Percentiles rank a stretch among this genome's conserved stretches.
Conservation (phyloP, 23 tunicate genomes). For the Trididemnum miniatum region DNA sequence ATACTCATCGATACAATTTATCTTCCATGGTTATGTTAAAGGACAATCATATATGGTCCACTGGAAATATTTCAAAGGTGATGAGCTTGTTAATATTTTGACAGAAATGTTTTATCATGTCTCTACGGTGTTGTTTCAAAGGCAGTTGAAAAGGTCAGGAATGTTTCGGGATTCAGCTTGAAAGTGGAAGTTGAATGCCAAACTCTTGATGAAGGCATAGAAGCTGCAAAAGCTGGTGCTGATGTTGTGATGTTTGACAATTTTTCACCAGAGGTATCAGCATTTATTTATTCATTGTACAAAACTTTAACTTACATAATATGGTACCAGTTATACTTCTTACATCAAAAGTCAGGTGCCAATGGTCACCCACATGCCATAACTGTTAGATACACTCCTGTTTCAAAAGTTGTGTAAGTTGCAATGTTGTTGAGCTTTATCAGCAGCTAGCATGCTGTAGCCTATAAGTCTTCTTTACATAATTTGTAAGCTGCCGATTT, state of each 20-base stretch:
- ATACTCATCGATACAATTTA: slow-evolving; percentile 65
- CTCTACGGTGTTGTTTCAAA: slow-evolving; percentile 7
- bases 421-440: too few species aligned
- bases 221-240: slow-evolving; percentile 76
- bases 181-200: slow-evolving; percentile 85
- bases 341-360: too few species aligned
- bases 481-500: too few species aligned
- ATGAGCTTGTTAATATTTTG: neutral
- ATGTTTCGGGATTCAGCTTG: slow-evolving; percentile 47
- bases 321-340: too few species aligned
- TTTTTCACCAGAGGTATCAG: slow-evolving; percentile 54
- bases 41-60: slow-evolving; percentile 66
- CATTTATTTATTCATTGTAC: too few species aligned
- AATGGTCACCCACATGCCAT: too few species aligned
- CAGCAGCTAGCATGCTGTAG: too few species aligned
- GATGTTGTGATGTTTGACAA: slow-evolving; percentile 86
- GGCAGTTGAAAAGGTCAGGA: slow-evolving; percentile 47
- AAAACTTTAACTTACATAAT: too few species aligned
- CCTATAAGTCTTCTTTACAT: too few species aligned
- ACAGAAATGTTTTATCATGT: neutral
- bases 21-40: slow-evolving; percentile 82
- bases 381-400: too few species aligned
- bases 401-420: too few species aligned
- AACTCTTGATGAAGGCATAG: slow-evolving; percentile 50
- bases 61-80: slow-evolving; percentile 44